phyloP scores from a whole-genome alignment of 2,888 invertebrate genomes.

The Cancer borealis region DNA sequence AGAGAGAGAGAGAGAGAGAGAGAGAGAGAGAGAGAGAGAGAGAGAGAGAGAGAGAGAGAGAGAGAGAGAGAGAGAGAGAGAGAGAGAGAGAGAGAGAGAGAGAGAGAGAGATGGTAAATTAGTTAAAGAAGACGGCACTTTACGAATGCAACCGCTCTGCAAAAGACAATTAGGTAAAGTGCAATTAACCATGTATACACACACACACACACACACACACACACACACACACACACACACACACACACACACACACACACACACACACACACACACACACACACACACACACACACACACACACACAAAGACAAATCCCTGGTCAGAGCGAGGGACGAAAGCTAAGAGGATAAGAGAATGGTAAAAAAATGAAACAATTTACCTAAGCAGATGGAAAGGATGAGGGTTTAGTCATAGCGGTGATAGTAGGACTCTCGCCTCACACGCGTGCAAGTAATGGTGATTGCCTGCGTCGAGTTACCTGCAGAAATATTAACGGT shows the following conservation, averaged over 20 bases:
- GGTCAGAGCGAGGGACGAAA: background rate
- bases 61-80: slow-evolving; percentile 20
- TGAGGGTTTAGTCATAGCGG: background rate
- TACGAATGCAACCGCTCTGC: background rate
- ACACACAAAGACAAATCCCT: background rate
- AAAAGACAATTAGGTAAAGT: slow-evolving; percentile 32
- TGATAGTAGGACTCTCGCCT: background rate
- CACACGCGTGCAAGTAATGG: slow-evolving; percentile 27
- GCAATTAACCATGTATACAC: background rate
- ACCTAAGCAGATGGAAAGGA: background rate
- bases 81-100: slow-evolving; percentile 7
- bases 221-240: no score
- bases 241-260: no score
- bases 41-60: slow-evolving; percentile 20
- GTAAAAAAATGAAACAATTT: background rate
- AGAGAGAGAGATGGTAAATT: slow-evolving; percentile 17
- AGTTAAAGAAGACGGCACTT: slow-evolving; percentile 7
- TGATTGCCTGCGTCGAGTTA: slow-evolving; percentile 22
- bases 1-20: background rate
- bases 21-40: slow-evolving; percentile 20
- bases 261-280: background rate
- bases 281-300: slow-evolving; percentile 32
- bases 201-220: background rate
- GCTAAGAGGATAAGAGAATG: background rate
- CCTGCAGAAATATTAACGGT: slow-evolving; percentile 26